Conservation (phyloP, 2,888 invertebrate genomes). For the Nasonovia ribisnigri region DNA sequence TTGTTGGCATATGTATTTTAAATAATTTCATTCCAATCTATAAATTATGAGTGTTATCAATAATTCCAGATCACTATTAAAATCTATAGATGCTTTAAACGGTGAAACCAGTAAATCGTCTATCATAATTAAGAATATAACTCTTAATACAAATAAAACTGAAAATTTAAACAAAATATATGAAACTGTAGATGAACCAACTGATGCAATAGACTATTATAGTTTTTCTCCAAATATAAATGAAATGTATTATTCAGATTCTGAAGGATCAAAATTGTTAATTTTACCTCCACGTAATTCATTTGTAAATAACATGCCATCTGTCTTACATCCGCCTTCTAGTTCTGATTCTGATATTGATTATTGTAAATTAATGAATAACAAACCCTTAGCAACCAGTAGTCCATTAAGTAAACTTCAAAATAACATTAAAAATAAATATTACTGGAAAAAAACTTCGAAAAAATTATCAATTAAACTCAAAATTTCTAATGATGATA, state of each 20-base stretch:
- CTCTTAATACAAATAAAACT: background rate
- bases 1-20: too few relatives aligned
- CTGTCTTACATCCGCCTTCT: background rate
- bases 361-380: background rate
- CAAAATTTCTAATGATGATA: background rate
- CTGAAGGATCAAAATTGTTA: background rate
- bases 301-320: background rate
- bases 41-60: too few relatives aligned
- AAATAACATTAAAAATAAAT: background rate
- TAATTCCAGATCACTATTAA: too few relatives aligned
- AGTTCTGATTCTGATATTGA: background rate
- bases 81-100: too few relatives aligned
- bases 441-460: background rate
- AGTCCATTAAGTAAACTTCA: background rate
- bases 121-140: too few relatives aligned
- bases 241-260: conserved; percentile 6
- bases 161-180: background rate
- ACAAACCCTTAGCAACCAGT: background rate
- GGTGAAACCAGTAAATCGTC: too few relatives aligned
- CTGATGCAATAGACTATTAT: background rate
- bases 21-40: too few relatives aligned
- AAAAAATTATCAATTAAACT: background rate
- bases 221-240: background rate
- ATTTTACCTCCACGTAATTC: background rate
- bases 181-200: background rate